Base-by-base conservation (phyloP, 2,888 invertebrate genomes). In the Galeopsomyia nigrocyanea region DNA sequence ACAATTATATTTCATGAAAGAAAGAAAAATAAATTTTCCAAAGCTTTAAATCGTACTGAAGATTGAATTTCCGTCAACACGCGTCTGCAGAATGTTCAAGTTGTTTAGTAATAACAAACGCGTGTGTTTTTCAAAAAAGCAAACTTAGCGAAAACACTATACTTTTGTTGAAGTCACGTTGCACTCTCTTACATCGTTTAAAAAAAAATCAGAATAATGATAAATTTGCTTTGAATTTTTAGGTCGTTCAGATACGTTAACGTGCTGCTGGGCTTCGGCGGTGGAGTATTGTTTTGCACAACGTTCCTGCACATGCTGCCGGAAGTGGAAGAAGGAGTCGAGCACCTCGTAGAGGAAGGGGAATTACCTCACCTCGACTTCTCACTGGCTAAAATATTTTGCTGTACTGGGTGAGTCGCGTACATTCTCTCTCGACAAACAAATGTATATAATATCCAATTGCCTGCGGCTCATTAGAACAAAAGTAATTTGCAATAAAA, bases 291-390 rank as follows among this genome's bases (percentile, higher is more conserved):
- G 19, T 87, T 95, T 51, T 92, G 92, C 75, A 95, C 95, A 2
- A 94, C 94, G 5, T 94, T 95, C 82, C 86, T 94, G 77, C 95
- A 95, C 81, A 87, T 95, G 79, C 87, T 95, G 68, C 95, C 95
- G 0, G 95, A 95, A 87, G 92, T 95, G 0, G 87, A 90, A 13
- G 92, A 94, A 79, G 90, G 90, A 70, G 89, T 94, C 13, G 87
- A 89, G n/a, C 85, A 88, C 62, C 87, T 94, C 78, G 56, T 87
- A 83, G 88, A 81, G 3, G 74, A 79, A 0, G 89, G 87, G 0
- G 69, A 78, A 21, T 82, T 93, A 55, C 88, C 88, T 0, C 79
- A 70, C 17, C 50, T 75, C 13, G 87, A 88, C 0, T 91, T 94
- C 81, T 89, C 92, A 0, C 86, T 94, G 31, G 91, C 93, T 0